These are phyloP conservation scores for Aphelenchoides besseyi DNA, from an alignment of 1,140 invertebrate genomes.

Conservation along the genomic window DNA sequence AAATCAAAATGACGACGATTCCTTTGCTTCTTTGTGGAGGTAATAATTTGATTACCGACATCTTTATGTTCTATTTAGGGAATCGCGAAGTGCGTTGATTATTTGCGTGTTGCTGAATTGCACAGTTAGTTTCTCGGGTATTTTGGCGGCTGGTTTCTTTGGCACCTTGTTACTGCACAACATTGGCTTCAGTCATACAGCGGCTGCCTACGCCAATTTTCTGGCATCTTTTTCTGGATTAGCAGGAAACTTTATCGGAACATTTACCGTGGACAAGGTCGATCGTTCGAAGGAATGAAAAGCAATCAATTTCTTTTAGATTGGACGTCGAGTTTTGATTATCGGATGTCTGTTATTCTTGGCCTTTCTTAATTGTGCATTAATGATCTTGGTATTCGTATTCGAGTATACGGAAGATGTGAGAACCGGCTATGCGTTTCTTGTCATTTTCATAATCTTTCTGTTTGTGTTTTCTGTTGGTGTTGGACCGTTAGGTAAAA, in stretches of 20 bases:
- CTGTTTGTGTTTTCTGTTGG: constrained; percentile 34
- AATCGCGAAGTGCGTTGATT: constrained; percentile 28
- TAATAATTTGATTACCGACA: neutral
- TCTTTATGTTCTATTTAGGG: constrained; percentile 26
- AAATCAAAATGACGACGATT: neutral
- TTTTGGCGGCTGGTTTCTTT: constrained; percentile 23
- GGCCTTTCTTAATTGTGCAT: constrained; percentile 23
- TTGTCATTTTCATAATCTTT: constrained; percentile 36
- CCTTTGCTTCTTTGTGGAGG: neutral
- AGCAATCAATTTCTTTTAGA: constrained; percentile 22
- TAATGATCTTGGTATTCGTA: constrained; percentile 38
- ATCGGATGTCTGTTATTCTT: constrained; percentile 29
- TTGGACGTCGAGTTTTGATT: constrained; percentile 30
- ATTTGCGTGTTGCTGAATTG: constrained; percentile 37
- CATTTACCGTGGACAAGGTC: constrained; percentile 39
- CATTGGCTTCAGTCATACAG: constrained; percentile 36
- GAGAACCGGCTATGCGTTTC: constrained; percentile 32
- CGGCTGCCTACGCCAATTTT: constrained; percentile 38
- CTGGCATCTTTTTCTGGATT: constrained; percentile 41
- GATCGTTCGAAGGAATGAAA: neutral
- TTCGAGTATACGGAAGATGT: constrained; percentile 28
- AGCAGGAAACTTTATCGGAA: constrained; percentile 36
- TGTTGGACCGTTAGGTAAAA: constrained; percentile 12
- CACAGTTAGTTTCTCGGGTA: constrained; percentile 40
- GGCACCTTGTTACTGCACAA: constrained; percentile 30